Conservation (phyloP, 2,797 vertebrate genomes). For the Karalla daura region DNA sequence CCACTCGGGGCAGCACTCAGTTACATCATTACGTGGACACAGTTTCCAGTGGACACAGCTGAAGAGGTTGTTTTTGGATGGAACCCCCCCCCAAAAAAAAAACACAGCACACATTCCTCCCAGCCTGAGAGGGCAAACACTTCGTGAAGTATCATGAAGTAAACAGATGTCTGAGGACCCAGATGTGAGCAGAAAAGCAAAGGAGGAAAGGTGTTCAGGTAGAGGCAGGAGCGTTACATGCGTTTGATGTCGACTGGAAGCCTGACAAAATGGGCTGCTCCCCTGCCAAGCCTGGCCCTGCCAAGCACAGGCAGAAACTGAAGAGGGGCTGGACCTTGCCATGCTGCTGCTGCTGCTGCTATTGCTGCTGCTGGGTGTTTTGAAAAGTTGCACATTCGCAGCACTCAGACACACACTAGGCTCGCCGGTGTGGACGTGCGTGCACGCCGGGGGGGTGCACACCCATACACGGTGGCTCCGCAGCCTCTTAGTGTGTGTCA, state of each 20-base stretch:
- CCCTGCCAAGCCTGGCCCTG: slow-evolving; percentile 68
- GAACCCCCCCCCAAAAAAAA: too few species aligned
- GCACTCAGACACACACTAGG: slow-evolving; percentile 37
- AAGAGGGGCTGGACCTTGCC: slow-evolving; percentile 66
- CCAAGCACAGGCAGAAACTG: slow-evolving; percentile 66
- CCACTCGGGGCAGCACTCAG: slow-evolving; percentile 26
- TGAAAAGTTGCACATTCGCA: slow-evolving; percentile 58
- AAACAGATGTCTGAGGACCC: slow-evolving; percentile 68
- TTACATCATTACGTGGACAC: slow-evolving; percentile 29
- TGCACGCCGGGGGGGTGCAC: too few species aligned
- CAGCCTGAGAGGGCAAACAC: slow-evolving; percentile 46
- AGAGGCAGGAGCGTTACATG: slow-evolving; percentile 35
- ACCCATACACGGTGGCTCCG: slow-evolving; percentile 8
- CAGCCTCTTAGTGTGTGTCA: slow-evolving; percentile 65
- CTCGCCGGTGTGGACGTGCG: neutral
- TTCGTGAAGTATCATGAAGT: slow-evolving; percentile 56
- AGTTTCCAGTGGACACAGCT: slow-evolving; percentile 35
- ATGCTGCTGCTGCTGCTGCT: slow-evolving; percentile 69
- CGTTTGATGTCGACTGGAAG: slow-evolving; percentile 73
- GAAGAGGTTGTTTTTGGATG: slow-evolving; percentile 20
- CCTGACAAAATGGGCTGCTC: slow-evolving; percentile 67
- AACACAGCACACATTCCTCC: slow-evolving; percentile 16
- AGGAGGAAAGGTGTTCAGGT: slow-evolving; percentile 54
- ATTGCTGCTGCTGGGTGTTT: slow-evolving; percentile 67
- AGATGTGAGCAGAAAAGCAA: slow-evolving; percentile 38